Conservation (phyloP, 2,797 vertebrate species). For the Enteromius radiatus region DNA sequence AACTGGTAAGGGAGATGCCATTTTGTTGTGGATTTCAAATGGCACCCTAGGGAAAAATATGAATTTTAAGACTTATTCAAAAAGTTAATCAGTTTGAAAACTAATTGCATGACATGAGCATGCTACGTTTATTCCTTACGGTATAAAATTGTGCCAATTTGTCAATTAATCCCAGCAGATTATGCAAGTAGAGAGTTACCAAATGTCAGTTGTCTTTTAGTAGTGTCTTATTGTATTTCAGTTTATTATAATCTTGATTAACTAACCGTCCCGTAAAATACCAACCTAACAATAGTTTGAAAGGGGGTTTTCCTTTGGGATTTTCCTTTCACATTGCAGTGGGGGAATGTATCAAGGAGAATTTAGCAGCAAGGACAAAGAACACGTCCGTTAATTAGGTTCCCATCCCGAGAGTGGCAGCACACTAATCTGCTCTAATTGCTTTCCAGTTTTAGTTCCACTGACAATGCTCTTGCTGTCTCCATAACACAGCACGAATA, state of each 20-base stretch:
- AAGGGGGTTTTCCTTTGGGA: slow-evolving; percentile 13
- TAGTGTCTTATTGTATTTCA: neutral
- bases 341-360: slow-evolving; percentile 27
- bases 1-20: neutral
- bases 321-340: slow-evolving; percentile 9
- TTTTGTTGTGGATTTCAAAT: neutral
- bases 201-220: neutral
- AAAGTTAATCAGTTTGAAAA: neutral
- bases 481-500: neutral
- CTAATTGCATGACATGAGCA: too few species aligned
- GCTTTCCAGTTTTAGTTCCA: slow-evolving; percentile 41
- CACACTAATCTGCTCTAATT: slow-evolving; percentile 50
- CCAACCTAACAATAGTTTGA: neutral
- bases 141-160: neutral
- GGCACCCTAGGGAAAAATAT: neutral
- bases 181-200: neutral
- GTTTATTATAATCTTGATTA: neutral
- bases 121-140: neutral
- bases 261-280: slow-evolving; percentile 10
- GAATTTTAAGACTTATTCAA: neutral
- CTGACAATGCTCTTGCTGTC: neutral
- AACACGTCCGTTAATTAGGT: slow-evolving; percentile 43
- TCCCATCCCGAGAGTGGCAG: slow-evolving; percentile 8
- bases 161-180: neutral
- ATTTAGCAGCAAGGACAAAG: slow-evolving; percentile 22